phyloP scores from a whole-genome alignment of 2,888 invertebrate genomes.

The Agrochola lychnidis region DNA sequence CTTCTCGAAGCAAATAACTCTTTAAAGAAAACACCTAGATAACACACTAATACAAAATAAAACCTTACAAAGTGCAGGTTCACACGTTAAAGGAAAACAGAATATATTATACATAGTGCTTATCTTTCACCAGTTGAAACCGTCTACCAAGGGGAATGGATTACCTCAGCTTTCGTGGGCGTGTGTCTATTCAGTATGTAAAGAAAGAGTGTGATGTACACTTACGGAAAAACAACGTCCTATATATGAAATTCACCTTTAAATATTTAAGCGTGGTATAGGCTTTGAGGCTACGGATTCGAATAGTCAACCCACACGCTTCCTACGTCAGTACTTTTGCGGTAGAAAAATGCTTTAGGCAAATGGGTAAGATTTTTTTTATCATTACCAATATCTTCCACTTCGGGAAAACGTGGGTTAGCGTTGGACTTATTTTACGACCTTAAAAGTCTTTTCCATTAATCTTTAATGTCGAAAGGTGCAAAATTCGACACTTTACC shows the following conservation, averaged over 20 bases:
- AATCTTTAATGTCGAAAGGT: neutral
- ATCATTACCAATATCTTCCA: neutral
- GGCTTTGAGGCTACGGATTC: conserved; percentile 11
- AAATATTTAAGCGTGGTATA: conserved; percentile 40
- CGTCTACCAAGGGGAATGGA: conserved; percentile 54
- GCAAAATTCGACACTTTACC: neutral
- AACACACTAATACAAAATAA: conserved; percentile 24
- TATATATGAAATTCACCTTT: conserved; percentile 22
- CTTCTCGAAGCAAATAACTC: conserved; percentile 2
- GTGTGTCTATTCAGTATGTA: conserved; percentile 46
- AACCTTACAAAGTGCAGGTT: conserved; percentile 44
- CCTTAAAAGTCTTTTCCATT: neutral
- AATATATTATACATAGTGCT: conserved; percentile 49
- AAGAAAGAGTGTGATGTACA: conserved; percentile 52
- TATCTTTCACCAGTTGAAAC: conserved; percentile 53
- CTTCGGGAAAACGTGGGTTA: neutral
- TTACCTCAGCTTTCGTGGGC: conserved; percentile 51
- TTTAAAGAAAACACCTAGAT: conserved; percentile 24
- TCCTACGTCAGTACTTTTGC: neutral
- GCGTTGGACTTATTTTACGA: neutral
- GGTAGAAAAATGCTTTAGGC: neutral
- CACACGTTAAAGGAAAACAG: conserved; percentile 43
- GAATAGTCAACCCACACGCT: conserved; percentile 18
- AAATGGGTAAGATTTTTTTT: neutral
- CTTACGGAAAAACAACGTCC: conserved; percentile 27